Evolutionary conservation across 2,888 invertebrate genomes (phyloP).

Genomic region (Dugesia japonica): DNA sequence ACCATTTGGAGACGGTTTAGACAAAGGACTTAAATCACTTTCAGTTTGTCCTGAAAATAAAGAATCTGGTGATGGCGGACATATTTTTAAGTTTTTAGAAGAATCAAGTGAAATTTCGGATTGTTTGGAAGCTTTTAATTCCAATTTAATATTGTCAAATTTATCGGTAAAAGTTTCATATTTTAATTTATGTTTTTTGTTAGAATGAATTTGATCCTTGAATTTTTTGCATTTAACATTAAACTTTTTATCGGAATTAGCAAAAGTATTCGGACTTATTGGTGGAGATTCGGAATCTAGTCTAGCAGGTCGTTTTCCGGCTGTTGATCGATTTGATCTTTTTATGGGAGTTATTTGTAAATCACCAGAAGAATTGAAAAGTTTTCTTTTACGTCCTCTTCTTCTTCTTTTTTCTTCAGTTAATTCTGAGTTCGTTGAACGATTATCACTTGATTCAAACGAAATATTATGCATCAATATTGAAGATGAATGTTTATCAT

Average conservation of each 20-base stretch:
- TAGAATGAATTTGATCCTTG: background rate
- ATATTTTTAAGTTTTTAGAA: background rate
- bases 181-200: slow-evolving; percentile 6
- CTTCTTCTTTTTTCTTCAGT: background rate
- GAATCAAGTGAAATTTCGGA: background rate
- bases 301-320: background rate
- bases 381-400: background rate
- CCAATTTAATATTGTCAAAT: background rate
- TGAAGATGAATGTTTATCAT: background rate
- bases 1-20: background rate
- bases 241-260: background rate
- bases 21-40: slow-evolving; percentile 20
- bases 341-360: background rate
- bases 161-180: background rate
- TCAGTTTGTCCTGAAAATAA: slow-evolving; percentile 12
- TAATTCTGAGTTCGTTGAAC: background rate
- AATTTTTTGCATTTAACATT: background rate
- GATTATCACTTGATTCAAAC: background rate
- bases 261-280: background rate
- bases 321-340: background rate
- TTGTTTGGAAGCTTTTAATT: background rate
- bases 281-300: background rate
- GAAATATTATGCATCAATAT: background rate
- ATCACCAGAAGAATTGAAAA: background rate
- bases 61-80: background rate